Percentiles rank a stretch among this genome's conserved stretches.
phyloP scores from a whole-genome alignment of 2,797 vertebrate genomes.

The Gymnoscopelus microlampas region DNA sequence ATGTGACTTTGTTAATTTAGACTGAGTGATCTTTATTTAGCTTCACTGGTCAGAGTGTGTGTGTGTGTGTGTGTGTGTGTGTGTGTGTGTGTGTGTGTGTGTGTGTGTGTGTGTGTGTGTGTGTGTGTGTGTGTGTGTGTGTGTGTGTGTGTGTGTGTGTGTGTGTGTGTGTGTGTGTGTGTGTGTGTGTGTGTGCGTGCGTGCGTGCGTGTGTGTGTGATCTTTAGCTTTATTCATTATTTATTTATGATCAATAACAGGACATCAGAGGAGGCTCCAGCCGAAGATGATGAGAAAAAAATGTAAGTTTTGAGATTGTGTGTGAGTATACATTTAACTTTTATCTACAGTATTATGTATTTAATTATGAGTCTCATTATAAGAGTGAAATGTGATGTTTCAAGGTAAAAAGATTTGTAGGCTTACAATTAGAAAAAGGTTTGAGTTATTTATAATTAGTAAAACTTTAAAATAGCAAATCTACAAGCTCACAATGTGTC shows the following conservation, averaged over 20 bases:
- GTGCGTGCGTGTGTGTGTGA: neutral
- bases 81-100: conserved; percentile 4
- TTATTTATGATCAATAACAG: neutral
- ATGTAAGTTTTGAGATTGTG: conserved; percentile 3
- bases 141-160: conserved; percentile 1
- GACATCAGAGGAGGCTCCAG: neutral
- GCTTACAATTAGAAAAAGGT: neutral
- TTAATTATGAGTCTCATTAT: too few relatives aligned
- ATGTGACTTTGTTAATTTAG: too few relatives aligned
- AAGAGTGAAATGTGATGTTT: too few relatives aligned
- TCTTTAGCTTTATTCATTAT: too few relatives aligned
- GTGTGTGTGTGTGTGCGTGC: neutral
- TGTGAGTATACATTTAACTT: too few relatives aligned
- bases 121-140: conserved; percentile 1
- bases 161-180: neutral
- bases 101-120: neutral
- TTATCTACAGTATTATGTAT: too few relatives aligned
- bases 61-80: neutral
- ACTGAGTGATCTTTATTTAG: too few relatives aligned
- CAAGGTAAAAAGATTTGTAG: too few relatives aligned
- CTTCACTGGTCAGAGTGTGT: neutral
- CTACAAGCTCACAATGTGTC: too few relatives aligned
- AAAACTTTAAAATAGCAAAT: too few relatives aligned
- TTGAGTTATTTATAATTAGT: neutral
- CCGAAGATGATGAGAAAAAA: conserved; percentile 1